A percentile compares a stretch with the other conserved stretches of the same genome.
These are phyloP conservation scores for Megaustenia siamemsis DNA, from an alignment of 2,888 invertebrate genomes.

Conservation along the genomic window DNA sequence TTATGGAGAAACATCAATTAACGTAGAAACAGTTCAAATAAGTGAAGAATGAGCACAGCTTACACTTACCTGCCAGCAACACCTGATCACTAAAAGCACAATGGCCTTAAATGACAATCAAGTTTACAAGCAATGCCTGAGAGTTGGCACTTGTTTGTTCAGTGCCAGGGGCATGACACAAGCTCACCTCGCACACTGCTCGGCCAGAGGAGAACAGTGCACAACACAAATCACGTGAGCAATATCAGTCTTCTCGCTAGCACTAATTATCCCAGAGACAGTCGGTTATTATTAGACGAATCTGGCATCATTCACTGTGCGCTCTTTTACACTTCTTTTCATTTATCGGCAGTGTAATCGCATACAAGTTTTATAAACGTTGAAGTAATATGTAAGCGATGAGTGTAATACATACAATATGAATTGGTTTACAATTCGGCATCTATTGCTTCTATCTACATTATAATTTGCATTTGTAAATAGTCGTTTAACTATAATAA, in stretches of 20 bases:
- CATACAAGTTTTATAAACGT: too few species aligned
- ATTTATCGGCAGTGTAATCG: too few species aligned
- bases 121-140: background rate
- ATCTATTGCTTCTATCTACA: too few species aligned
- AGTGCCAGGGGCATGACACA: slow-evolving; percentile 1
- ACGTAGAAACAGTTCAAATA: background rate
- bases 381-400: too few species aligned
- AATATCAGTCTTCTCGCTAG: background rate
- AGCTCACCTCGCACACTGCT: background rate
- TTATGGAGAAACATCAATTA: background rate
- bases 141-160: background rate
- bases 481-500: too few species aligned
- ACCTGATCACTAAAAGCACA: slow-evolving; percentile 2
- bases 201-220: background rate
- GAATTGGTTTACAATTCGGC: too few species aligned
- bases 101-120: background rate
- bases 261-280: background rate
- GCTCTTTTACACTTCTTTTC: too few species aligned
- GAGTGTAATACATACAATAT: too few species aligned
- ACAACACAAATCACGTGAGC: background rate
- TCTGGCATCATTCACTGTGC: too few species aligned
- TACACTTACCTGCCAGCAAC: background rate
- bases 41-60: background rate
- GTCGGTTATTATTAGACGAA: too few species aligned
- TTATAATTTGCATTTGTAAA: too few species aligned